A percentile compares a stretch with the other conserved stretches of the same genome.
phyloP scores from a whole-genome alignment of 23 tunicate species.

The Styela plicata region DNA sequence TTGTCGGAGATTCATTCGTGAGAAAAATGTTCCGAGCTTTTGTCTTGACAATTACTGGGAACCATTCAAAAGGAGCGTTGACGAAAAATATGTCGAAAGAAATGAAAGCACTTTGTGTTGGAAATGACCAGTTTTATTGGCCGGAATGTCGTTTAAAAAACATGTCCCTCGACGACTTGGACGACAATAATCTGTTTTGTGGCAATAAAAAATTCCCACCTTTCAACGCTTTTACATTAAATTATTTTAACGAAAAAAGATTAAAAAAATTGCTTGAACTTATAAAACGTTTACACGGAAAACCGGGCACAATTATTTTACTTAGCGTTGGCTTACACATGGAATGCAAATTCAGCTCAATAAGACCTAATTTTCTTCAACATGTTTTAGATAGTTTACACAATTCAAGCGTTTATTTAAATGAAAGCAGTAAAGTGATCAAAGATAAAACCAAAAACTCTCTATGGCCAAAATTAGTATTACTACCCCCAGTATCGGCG shows the following conservation, averaged over 20 bases:
- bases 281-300: neutral
- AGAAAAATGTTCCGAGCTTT: slow-evolving; percentile 49
- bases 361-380: slow-evolving; percentile 18
- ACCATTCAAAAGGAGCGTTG: slow-evolving; percentile 27
- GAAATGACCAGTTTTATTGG: slow-evolving; percentile 5
- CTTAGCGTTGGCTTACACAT: slow-evolving; percentile 14
- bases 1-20: slow-evolving; percentile 60
- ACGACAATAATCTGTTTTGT: neutral
- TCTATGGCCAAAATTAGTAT: slow-evolving; percentile 43
- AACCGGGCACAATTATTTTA: neutral
- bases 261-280: neutral
- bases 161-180: neutral
- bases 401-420: too few species aligned
- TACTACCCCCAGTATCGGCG: slow-evolving; percentile 49
- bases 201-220: neutral
- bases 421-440: neutral
- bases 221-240: neutral
- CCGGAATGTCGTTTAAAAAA: neutral
- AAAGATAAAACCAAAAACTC: too few species aligned
- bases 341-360: neutral
- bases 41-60: slow-evolving; percentile 22
- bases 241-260: neutral
- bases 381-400: slow-evolving; percentile 38
- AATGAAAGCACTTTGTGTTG: neutral
- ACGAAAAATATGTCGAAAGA: slow-evolving; percentile 28